phyloP scores from a whole-genome alignment of 2,113 vertebrate species.

The Channa argus region DNA sequence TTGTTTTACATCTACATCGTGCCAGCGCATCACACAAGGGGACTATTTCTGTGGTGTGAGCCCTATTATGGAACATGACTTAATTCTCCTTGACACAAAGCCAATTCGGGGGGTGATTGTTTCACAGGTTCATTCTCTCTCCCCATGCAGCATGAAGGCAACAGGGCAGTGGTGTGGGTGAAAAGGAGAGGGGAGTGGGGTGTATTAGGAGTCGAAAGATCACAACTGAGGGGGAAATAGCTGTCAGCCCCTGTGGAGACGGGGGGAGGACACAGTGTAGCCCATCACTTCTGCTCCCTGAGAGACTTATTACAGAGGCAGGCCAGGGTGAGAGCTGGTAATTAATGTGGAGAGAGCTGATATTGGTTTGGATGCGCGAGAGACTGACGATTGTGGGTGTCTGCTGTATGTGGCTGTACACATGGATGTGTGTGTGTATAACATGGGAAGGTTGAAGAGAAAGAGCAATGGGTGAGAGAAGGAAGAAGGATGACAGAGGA shows the following conservation, averaged over 20 bases:
- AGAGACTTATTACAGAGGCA: constrained; percentile 85
- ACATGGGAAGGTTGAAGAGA: constrained; percentile 34
- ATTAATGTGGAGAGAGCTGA: constrained; percentile 84
- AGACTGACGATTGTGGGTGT: constrained; percentile 66
- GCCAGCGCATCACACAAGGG: constrained; percentile 12
- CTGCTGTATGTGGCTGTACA: constrained; percentile 56
- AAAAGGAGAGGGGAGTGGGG: too few species aligned
- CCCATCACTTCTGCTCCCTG: constrained; percentile 76
- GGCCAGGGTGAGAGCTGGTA: constrained; percentile 75
- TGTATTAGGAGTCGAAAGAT: constrained; percentile 51
- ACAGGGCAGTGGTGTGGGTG: constrained; percentile 12
- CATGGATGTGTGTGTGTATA: constrained; percentile 50
- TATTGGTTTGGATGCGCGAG: constrained; percentile 83
- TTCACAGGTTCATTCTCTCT: constrained; percentile 67
- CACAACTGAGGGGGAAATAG: constrained; percentile 50
- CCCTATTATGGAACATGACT: constrained; percentile 60
- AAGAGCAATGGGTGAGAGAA: constrained; percentile 13
- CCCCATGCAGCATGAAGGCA: constrained; percentile 9
- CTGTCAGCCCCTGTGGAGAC: constrained; percentile 52
- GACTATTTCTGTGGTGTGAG: constrained; percentile 31
- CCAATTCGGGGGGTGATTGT: constrained; percentile 72
- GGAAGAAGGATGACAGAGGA: constrained; percentile 34
- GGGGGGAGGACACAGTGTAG: constrained; percentile 52
- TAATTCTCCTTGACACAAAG: constrained; percentile 75
- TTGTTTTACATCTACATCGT: constrained; percentile 44